phyloP scores from a whole-genome alignment of 2,888 invertebrate species.

The Apomyelois bistriatella region DNA sequence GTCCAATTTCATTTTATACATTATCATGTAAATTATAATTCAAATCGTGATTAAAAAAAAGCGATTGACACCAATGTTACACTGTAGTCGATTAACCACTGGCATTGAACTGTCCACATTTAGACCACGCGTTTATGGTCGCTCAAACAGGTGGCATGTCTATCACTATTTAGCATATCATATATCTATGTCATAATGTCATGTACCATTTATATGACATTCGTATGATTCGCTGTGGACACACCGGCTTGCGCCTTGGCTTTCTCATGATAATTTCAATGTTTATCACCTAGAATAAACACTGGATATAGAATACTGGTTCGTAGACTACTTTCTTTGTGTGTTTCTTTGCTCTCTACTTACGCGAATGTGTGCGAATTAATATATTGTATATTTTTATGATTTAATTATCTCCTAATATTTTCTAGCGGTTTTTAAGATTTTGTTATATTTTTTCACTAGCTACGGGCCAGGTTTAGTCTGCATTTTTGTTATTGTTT shows the following conservation, averaged over 20 bases:
- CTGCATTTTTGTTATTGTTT: no score
- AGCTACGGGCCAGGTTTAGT: no score
- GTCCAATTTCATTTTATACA: not conserved
- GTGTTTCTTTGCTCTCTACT: not conserved
- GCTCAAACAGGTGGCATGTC: conserved; percentile 4
- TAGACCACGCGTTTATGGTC: not conserved
- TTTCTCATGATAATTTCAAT: conserved; percentile 1
- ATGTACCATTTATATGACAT: not conserved
- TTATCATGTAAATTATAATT: conserved; percentile 1
- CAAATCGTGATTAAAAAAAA: conserved; percentile 1
- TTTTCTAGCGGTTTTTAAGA: no score
- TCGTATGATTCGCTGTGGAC: not conserved
- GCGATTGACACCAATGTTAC: conserved; percentile 6
- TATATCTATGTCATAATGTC: conserved; percentile 5
- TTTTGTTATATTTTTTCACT: no score
- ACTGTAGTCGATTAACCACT: not conserved
- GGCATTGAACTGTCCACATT: conserved; percentile 9
- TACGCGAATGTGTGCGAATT: no score
- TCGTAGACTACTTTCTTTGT: not conserved
- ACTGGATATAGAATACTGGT: not conserved
- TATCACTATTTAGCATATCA: conserved; percentile 8
- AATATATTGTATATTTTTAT: no score
- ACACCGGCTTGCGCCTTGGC: not conserved
- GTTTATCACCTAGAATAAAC: not conserved
- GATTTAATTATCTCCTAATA: no score